These are phyloP conservation scores for Phyllopteryx taeniolatus DNA, from an alignment of 2,113 vertebrate species.

Conservation along the genomic window DNA sequence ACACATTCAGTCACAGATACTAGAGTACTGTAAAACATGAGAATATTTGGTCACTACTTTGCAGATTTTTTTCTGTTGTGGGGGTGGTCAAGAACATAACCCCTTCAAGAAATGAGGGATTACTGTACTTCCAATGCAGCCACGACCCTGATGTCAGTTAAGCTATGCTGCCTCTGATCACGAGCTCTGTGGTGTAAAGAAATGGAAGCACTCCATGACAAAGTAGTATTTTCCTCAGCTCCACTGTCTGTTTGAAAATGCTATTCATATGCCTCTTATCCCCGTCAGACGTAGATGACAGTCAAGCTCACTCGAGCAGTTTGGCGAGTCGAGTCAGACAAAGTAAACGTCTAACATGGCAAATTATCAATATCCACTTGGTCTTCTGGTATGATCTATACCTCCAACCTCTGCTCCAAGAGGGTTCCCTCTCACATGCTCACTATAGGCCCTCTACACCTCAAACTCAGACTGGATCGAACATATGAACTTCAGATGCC, in stretches of 20 bases:
- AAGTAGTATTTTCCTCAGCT: constrained; percentile 10
- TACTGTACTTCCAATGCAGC: background rate
- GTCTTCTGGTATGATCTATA: background rate
- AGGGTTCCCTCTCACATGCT: background rate
- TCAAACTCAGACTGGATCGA: constrained; percentile 12
- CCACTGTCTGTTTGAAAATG: constrained; percentile 40
- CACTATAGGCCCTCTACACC: background rate
- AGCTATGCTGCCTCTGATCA: constrained; percentile 21
- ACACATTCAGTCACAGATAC: too few species aligned
- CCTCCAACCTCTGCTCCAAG: background rate
- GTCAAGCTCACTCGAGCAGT: constrained; percentile 30
- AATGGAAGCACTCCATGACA: constrained; percentile 16
- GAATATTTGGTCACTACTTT: background rate
- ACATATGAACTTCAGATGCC: background rate
- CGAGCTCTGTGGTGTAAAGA: constrained; percentile 20
- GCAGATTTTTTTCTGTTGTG: background rate
- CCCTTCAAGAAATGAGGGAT: background rate
- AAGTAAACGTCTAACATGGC: constrained; percentile 34
- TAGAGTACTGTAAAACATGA: too few species aligned
- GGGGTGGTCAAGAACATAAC: background rate
- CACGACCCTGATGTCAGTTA: background rate
- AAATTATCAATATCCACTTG: constrained; percentile 31
- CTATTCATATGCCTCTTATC: constrained; percentile 34
- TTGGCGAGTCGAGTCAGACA: constrained; percentile 20
- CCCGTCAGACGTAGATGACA: constrained; percentile 19